Evolutionary conservation across 2,113 vertebrate genomes (phyloP), one percentile per base, ranked within the genome.

Genomic region (Carassius carassius): DNA sequence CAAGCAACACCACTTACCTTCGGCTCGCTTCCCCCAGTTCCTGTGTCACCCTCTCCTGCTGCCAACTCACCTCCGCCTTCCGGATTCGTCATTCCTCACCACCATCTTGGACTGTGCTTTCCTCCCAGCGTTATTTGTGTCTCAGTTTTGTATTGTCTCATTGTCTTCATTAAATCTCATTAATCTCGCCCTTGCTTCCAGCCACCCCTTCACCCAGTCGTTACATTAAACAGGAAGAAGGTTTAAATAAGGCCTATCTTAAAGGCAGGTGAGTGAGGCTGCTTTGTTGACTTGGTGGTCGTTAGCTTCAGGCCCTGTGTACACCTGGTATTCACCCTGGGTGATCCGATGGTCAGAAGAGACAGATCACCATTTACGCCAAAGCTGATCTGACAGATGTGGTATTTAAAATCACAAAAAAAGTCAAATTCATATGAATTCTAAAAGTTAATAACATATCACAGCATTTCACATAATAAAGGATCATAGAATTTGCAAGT

Each of bases 241-340:
- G 23, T 49, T 84, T 85, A 74, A 81, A 82, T 49, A 62, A 70
- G 25, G 67, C 75, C 7, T 62, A 77, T 51, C 44, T 21, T 60
- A 41, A 49, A 79, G 62, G 60, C 69, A 86, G 12, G 19, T 69
- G 47, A 44, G 41, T 56, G 49, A 76, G 78, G 47, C 21, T 17
- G 35, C 37, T 78, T 82, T 84, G 35, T 82, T 65, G 74, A 58
- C 73, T 37, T 44, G 41, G 74, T 87, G 29, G 54, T 72, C 63
- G 60, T 51, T 23, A 78, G 19, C 78, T 41, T 51, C 19, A 67
- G 78, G 62, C 78, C 78, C 21, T 44, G 41, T 80, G 37, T 80
- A 80, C 78, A 80, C 58, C 78, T 65, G 58, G 78, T 62, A 63
- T 80, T 25, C n/a, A 1, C 3, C 78, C 35, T 78, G 51, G n/a